Conservation (phyloP, 2,888 invertebrate genomes). For the Coremacera marginata region DNA sequence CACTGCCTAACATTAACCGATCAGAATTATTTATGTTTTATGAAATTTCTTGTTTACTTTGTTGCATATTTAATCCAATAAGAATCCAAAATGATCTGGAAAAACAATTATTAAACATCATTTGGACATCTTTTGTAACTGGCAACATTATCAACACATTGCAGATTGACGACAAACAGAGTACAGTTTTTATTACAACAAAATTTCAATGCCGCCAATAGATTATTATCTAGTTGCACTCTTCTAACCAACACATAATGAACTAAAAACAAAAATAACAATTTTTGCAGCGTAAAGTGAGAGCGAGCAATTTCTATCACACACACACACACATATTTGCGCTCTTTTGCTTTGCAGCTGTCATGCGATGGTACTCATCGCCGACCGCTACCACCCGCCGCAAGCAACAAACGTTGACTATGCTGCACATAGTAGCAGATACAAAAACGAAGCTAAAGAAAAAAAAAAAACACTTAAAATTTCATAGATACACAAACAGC, state of each 20-base stretch:
- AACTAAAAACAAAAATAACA: neutral
- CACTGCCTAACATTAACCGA: too few relatives aligned
- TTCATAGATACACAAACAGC: conserved; percentile 52
- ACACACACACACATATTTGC: conserved; percentile 32
- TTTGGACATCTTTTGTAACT: neutral
- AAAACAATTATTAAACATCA: neutral
- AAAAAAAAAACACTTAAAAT: conserved; percentile 45
- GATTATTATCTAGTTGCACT: neutral
- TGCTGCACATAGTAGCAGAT: conserved; percentile 35
- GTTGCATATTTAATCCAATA: neutral
- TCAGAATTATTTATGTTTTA: too few relatives aligned
- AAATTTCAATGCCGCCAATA: conserved; percentile 27
- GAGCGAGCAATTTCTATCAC: neutral
- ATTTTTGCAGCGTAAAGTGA: neutral
- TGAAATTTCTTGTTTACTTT: too few relatives aligned
- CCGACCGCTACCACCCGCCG: conserved; percentile 15
- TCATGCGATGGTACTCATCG: neutral
- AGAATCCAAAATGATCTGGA: neutral
- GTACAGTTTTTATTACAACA: neutral
- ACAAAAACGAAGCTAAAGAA: conserved; percentile 46
- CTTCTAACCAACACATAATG: conserved; percentile 11
- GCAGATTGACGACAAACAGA: conserved; percentile 13
- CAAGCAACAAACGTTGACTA: conserved; percentile 10
- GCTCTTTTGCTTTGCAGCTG: conserved; percentile 2
- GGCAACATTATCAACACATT: neutral